Percentiles rank a stretch among this genome's conserved stretches.
Evolutionary conservation across 1,140 invertebrate species (phyloP).

Genomic region (Lasaia peninsularis): DNA sequence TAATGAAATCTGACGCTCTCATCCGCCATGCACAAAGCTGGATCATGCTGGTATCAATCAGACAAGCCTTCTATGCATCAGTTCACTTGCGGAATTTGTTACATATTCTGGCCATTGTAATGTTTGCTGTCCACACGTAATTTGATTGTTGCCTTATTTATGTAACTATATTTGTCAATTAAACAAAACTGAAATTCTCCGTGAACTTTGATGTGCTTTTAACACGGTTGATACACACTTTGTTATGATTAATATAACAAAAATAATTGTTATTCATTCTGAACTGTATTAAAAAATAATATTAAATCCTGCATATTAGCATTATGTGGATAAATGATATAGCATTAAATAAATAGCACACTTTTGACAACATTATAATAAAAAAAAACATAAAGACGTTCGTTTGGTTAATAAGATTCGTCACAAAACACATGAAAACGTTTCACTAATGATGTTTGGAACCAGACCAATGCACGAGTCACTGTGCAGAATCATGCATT

Average conservation of each 20-base stretch:
- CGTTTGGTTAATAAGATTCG: neutral
- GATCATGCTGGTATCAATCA: constrained; percentile 65
- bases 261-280: too few relatives aligned
- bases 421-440: neutral
- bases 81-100: neutral
- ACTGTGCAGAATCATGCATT: constrained; percentile 61
- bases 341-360: constrained; percentile 8
- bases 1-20: constrained; percentile 60
- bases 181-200: neutral
- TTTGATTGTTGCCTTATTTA: neutral
- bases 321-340: neutral
- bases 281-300: too few relatives aligned
- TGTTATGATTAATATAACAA: too few relatives aligned
- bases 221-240: neutral
- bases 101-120: neutral
- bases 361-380: constrained; percentile 3
- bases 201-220: neutral
- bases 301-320: neutral
- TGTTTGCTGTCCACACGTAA: neutral
- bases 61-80: constrained; percentile 44
- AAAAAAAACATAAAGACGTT: neutral
- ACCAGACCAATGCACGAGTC: constrained; percentile 6
- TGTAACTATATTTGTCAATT: neutral
- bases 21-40: constrained; percentile 74
- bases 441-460: neutral